Percentiles rank a stretch among this genome's conserved stretches.
Evolutionary conservation across 1,140 invertebrate species (phyloP).

Genomic region (Hyphantria cunea): DNA sequence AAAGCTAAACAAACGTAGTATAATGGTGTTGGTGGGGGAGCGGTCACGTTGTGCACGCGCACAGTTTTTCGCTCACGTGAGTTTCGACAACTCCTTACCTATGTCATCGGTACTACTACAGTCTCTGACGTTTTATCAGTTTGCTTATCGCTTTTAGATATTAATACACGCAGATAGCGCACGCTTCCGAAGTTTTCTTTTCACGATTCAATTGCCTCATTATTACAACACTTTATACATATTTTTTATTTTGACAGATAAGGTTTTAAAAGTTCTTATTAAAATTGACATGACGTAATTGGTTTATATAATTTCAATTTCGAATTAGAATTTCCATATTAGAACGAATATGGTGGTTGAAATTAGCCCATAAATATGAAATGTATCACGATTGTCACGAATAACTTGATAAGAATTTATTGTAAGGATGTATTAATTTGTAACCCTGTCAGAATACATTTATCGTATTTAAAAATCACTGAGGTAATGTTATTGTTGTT

Average conservation of each 20-base stretch:
- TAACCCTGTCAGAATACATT: background rate
- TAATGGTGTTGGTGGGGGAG: slow-evolving; percentile 29
- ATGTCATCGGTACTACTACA: slow-evolving; percentile 5
- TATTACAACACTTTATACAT: no score
- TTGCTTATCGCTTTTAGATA: slow-evolving; percentile 34
- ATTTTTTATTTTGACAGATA: no score
- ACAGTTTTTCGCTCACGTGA: slow-evolving; percentile 46
- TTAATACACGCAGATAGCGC: slow-evolving; percentile 38
- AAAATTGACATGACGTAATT: no score
- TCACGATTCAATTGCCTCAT: no score
- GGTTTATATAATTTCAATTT: no score
- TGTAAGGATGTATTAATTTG: no score
- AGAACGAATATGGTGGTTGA: no score
- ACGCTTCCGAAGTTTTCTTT: slow-evolving; percentile 14
- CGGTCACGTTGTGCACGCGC: slow-evolving; percentile 44
- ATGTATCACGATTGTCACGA: no score
- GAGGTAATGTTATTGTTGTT: background rate
- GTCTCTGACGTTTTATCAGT: slow-evolving; percentile 24
- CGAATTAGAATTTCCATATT: no score
- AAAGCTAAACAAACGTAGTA: slow-evolving; percentile 39
- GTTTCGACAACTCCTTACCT: slow-evolving; percentile 15
- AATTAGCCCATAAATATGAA: no score
- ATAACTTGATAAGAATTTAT: no score
- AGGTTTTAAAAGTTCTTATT: no score
- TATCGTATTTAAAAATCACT: background rate